Evolutionary conservation across 2,888 invertebrate species (phyloP).

Genomic region (Drosophila mettleri): DNA sequence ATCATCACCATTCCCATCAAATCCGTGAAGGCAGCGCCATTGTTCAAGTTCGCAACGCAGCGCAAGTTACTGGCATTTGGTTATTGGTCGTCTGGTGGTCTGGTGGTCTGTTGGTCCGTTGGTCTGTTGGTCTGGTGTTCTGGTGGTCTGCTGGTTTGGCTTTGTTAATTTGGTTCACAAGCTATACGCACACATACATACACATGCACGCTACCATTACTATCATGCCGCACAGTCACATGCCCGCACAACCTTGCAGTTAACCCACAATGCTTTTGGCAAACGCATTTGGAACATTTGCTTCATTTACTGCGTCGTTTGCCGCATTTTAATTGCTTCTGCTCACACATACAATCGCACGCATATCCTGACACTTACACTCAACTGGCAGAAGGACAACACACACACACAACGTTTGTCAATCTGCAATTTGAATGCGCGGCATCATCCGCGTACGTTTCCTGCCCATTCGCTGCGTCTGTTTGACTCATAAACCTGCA

Average conservation of each 20-base stretch:
- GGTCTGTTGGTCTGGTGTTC: too few species aligned
- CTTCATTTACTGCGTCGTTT: conserved; percentile 81
- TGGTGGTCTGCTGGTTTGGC: conserved; percentile 60
- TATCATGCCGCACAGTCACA: conserved; percentile 28
- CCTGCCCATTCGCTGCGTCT: conserved; percentile 51
- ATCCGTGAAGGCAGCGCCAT: conserved; percentile 47
- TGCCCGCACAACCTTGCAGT: conserved; percentile 29
- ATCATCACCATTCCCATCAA: conserved; percentile 30
- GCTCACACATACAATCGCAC: conserved; percentile 54
- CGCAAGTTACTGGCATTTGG: conserved; percentile 67
- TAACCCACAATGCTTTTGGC: conserved; percentile 61
- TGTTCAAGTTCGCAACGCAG: conserved; percentile 65
- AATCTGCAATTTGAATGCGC: conserved; percentile 79
- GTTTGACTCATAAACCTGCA: conserved; percentile 75
- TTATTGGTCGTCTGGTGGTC: conserved; percentile 74
- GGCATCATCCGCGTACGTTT: conserved; percentile 69
- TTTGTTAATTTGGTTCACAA: conserved; percentile 76
- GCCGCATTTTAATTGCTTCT: conserved; percentile 81
- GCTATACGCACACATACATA: conserved; percentile 39
- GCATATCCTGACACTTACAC: conserved; percentile 33
- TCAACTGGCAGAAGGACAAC: conserved; percentile 31
- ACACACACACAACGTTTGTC: conserved; percentile 65
- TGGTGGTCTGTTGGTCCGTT: conserved; percentile 61
- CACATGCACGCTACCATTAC: conserved; percentile 32
- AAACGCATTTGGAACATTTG: conserved; percentile 79